phyloP scores from a whole-genome alignment of 2,797 vertebrate species.

The Typhlichthys eigenmanni region DNA sequence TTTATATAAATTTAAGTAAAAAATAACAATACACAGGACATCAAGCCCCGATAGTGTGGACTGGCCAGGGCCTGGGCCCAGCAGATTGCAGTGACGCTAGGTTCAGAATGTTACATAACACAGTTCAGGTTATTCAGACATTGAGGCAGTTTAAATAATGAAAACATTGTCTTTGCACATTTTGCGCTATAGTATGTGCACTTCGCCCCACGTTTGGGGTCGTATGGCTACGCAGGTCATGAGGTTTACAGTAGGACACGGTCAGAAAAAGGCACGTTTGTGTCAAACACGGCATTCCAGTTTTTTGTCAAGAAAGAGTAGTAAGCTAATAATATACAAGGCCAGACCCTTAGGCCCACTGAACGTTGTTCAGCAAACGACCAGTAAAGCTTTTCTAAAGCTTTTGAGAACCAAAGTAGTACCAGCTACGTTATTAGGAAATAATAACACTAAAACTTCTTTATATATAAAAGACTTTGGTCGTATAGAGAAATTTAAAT shows the following conservation, averaged over 20 bases:
- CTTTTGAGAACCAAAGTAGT: slow-evolving; percentile 79
- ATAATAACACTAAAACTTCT: slow-evolving; percentile 73
- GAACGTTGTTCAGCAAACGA: slow-evolving; percentile 71
- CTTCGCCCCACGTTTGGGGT: slow-evolving; percentile 63
- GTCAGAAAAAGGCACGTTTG: slow-evolving; percentile 79
- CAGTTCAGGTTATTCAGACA: slow-evolving; percentile 58
- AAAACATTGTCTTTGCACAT: slow-evolving; percentile 82
- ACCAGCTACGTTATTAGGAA: slow-evolving; percentile 84
- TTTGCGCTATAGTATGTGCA: slow-evolving; percentile 64
- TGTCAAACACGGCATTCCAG: slow-evolving; percentile 77
- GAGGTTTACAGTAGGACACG: slow-evolving; percentile 76
- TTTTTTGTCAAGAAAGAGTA: slow-evolving; percentile 73
- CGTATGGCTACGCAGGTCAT: slow-evolving; percentile 58
- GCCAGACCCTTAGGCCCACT: slow-evolving; percentile 75
- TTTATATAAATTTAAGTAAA: slow-evolving; percentile 83
- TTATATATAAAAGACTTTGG: slow-evolving; percentile 62
- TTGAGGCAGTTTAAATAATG: slow-evolving; percentile 80
- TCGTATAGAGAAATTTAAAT: slow-evolving; percentile 77
- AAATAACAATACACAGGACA: slow-evolving; percentile 86
- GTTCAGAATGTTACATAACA: slow-evolving; percentile 40
- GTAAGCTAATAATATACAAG: slow-evolving; percentile 65
- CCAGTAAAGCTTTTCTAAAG: slow-evolving; percentile 73
- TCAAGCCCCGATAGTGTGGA: slow-evolving; percentile 93
- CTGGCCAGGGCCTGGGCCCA: slow-evolving; percentile 81
- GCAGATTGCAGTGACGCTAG: slow-evolving; percentile 71